These are phyloP conservation scores for Vulpes ferrilata DNA, from an alignment of 2,113 vertebrate species.

Conservation along the genomic window DNA sequence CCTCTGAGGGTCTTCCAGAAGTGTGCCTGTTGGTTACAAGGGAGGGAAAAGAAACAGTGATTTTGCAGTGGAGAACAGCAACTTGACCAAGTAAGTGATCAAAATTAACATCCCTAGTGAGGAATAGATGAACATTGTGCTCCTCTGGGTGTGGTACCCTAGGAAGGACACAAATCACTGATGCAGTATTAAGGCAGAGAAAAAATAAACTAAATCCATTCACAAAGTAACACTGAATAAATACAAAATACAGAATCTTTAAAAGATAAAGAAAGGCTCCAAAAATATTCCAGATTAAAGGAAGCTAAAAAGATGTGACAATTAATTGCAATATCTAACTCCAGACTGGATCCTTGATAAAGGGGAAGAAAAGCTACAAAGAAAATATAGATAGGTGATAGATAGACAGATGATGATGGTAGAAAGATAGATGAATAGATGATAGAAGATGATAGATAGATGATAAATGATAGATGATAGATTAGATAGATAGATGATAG, in stretches of 20 bases:
- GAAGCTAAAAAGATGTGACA: neutral
- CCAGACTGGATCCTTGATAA: neutral
- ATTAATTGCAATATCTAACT: neutral
- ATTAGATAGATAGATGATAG: no score
- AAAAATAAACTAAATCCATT: neutral
- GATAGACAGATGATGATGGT: no score
- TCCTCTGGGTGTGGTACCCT: no score
- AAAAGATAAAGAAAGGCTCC: neutral
- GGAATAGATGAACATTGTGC: neutral
- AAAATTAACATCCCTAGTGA: neutral
- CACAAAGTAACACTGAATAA: neutral
- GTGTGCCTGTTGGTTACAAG: neutral
- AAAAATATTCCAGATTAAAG: conserved; percentile 20
- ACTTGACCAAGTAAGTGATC: neutral
- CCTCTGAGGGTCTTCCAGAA: neutral
- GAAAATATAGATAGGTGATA: neutral
- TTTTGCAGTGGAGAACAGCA: neutral
- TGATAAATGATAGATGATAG: no score
- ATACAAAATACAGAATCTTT: neutral
- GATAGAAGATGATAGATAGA: no score
- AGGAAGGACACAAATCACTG: neutral
- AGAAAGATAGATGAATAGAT: no score
- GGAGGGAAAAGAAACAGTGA: neutral
- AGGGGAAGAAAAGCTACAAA: neutral
- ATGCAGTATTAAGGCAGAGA: neutral